Evolutionary conservation across 2,888 invertebrate species (phyloP).

Genomic region (Pollenia labialis): DNA sequence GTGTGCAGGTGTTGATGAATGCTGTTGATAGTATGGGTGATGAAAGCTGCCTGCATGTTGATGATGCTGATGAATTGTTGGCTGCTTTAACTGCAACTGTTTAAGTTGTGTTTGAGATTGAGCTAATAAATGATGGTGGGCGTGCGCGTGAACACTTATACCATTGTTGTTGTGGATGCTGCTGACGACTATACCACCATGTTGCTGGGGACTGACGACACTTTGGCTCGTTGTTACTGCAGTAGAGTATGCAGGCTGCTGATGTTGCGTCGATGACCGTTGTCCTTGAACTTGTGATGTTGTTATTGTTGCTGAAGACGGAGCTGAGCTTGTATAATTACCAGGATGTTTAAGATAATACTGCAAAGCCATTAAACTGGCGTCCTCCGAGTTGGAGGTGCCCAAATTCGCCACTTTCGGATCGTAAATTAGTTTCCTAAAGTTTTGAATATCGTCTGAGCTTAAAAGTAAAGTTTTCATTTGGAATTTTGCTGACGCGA

Average conservation of each 20-base stretch:
- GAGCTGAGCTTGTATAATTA: constrained; percentile 76
- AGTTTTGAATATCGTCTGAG: constrained; percentile 81
- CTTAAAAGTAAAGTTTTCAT: constrained; percentile 81
- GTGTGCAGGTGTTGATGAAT: constrained; percentile 69
- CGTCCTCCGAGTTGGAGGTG: constrained; percentile 74
- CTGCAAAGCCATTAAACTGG: constrained; percentile 80
- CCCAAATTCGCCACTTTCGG: constrained; percentile 75
- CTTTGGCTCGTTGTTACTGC: constrained; percentile 39
- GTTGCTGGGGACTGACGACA: constrained; percentile 43
- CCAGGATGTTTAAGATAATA: constrained; percentile 82
- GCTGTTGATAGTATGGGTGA: constrained; percentile 81
- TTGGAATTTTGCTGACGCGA: constrained; percentile 74
- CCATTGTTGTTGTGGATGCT: constrained; percentile 52
- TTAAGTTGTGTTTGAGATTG: constrained; percentile 81
- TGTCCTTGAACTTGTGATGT: constrained; percentile 65
- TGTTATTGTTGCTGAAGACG: constrained; percentile 58
- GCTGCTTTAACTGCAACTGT: constrained; percentile 80
- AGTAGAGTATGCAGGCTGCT: constrained; percentile 51
- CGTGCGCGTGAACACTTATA: constrained; percentile 43
- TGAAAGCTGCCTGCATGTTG: constrained; percentile 77
- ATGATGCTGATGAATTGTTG: constrained; percentile 81
- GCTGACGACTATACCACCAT: constrained; percentile 32
- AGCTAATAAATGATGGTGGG: constrained; percentile 76
- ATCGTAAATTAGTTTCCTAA: constrained; percentile 81
- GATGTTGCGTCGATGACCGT: constrained; percentile 43